A percentile compares a stretch with the other conserved stretches of the same genome.
phyloP scores from a whole-genome alignment of 1,140 invertebrate species.

The Steinernema feltiae region DNA sequence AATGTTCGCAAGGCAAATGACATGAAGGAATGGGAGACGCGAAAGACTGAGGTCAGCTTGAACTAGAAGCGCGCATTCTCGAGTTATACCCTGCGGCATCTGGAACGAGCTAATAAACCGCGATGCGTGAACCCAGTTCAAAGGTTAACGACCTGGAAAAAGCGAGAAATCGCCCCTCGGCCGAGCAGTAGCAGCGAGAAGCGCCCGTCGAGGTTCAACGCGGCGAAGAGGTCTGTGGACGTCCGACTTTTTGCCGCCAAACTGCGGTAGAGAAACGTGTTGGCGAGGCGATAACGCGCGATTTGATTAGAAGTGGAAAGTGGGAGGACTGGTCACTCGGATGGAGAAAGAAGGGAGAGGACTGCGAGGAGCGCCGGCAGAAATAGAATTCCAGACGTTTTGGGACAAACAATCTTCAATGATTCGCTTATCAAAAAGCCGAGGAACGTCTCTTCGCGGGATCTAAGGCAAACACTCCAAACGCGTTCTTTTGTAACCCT shows the following conservation, averaged over 20 bases:
- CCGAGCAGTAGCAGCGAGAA: background rate
- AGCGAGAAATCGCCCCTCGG: background rate
- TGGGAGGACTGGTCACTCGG: too few species aligned
- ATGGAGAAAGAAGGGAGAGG: too few species aligned
- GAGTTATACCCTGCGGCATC: too few species aligned
- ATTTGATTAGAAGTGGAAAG: background rate
- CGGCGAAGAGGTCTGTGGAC: background rate
- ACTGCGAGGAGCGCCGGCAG: too few species aligned
- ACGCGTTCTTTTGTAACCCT: background rate
- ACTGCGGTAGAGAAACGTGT: too few species aligned
- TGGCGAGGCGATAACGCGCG: background rate
- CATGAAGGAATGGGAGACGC: too few species aligned
- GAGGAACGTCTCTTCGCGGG: background rate
- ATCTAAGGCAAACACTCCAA: background rate
- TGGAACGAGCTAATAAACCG: background rate
- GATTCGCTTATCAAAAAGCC: background rate
- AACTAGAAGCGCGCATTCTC: too few species aligned
- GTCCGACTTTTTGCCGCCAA: too few species aligned
- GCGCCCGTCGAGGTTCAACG: too few species aligned
- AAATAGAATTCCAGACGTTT: background rate
- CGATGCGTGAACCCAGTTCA: constrained; percentile 5
- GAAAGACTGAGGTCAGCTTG: too few species aligned
- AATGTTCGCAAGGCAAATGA: too few species aligned
- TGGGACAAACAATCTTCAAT: background rate
- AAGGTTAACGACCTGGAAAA: background rate